Evolutionary conservation across 2,888 invertebrate species (phyloP).

Genomic region (Xestia rhomboidea): DNA sequence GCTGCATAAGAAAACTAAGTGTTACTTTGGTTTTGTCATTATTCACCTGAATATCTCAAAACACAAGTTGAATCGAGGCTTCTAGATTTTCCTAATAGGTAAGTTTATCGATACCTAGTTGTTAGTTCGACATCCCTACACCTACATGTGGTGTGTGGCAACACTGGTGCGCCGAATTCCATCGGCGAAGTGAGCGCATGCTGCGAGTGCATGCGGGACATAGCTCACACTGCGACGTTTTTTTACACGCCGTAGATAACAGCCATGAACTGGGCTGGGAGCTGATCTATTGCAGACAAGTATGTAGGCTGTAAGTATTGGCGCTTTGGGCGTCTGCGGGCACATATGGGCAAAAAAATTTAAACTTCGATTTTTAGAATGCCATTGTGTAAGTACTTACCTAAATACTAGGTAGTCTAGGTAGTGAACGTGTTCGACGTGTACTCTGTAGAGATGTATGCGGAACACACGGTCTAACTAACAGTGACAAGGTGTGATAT

Average conservation of each 20-base stretch:
- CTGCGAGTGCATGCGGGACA: slow-evolving; percentile 39
- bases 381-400: neutral
- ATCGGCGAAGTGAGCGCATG: slow-evolving; percentile 11
- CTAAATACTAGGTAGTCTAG: neutral
- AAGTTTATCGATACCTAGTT: slow-evolving; percentile 19
- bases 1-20: neutral
- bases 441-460: no score
- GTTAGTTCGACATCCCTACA: slow-evolving; percentile 2
- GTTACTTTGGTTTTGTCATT: neutral
- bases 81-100: neutral
- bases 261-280: neutral
- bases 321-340: slow-evolving; percentile 18
- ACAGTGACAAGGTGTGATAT: neutral
- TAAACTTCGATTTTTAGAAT: slow-evolving; percentile 8
- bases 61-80: neutral
- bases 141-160: slow-evolving; percentile 36
- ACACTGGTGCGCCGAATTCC: slow-evolving; percentile 49
- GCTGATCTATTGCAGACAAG: slow-evolving; percentile 28
- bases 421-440: no score
- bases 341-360: slow-evolving; percentile 16
- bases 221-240: slow-evolving; percentile 27
- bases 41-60: neutral
- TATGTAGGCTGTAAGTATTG: no score
- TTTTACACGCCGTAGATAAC: slow-evolving; percentile 26
- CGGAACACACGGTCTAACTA: neutral